These are phyloP conservation scores for Microplitis mediator DNA, from an alignment of 1,140 invertebrate genomes.

Conservation along the genomic window DNA sequence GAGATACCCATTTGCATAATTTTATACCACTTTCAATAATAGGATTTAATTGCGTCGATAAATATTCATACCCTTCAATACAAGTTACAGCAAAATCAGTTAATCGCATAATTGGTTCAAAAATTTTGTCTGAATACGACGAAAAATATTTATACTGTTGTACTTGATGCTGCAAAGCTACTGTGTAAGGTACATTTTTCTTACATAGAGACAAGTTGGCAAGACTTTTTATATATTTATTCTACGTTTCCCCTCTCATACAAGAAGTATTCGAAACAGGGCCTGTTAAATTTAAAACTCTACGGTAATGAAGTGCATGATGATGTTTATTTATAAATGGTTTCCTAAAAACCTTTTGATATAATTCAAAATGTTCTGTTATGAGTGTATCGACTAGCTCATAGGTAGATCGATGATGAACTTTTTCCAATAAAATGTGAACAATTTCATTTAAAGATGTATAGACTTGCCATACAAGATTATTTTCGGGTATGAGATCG, in stretches of 20 bases:
- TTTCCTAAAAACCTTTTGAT: background rate
- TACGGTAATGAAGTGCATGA: background rate
- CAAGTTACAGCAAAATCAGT: background rate
- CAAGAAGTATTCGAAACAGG: background rate
- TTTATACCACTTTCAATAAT: background rate
- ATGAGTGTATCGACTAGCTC: background rate
- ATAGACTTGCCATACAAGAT: slow-evolving; percentile 1
- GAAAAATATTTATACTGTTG: background rate
- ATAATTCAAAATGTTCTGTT: background rate
- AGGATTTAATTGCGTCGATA: background rate
- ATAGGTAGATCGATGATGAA: background rate
- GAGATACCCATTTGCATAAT: background rate
- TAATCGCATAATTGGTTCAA: background rate
- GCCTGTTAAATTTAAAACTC: background rate
- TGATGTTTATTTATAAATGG: background rate
- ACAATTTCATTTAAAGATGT: background rate
- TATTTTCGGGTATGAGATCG: background rate
- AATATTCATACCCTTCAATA: no score
- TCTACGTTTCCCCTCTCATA: background rate
- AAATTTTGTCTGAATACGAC: background rate
- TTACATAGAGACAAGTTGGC: background rate
- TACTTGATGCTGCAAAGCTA: background rate
- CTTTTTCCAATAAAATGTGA: background rate
- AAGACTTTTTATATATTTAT: background rate
- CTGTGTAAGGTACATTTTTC: background rate